phyloP scores from a whole-genome alignment of 2,797 vertebrate species.

The Galago senegalensis region DNA sequence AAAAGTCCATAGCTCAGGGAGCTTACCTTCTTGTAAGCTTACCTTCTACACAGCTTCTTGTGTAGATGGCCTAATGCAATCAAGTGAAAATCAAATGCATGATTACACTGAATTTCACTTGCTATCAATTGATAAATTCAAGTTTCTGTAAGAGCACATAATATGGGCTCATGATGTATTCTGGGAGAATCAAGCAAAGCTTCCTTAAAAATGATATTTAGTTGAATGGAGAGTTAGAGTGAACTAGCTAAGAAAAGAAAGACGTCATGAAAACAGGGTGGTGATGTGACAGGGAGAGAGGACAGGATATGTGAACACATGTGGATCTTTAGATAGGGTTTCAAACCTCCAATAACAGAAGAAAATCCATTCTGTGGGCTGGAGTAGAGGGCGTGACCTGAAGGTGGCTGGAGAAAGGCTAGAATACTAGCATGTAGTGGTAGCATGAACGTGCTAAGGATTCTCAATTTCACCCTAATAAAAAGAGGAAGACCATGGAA shows the following conservation, averaged over 20 bases:
- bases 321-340: neutral
- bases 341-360: neutral
- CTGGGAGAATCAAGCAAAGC: neutral
- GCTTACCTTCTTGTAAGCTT: neutral
- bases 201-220: neutral
- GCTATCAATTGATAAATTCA: neutral
- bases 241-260: neutral
- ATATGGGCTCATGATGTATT: neutral
- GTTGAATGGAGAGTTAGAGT: neutral
- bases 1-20: neutral
- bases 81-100: neutral
- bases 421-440: accelerated
- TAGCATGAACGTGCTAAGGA: neutral
- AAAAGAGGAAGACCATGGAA: neutral
- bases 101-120: neutral
- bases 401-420: neutral
- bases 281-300: neutral
- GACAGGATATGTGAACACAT: neutral
- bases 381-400: neutral
- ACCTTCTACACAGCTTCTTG: neutral
- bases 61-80: neutral
- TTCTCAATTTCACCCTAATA: neutral
- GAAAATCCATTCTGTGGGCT: neutral
- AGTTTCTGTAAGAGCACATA: neutral
- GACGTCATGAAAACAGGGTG: neutral